These are phyloP conservation scores for Poecilobothrus nobilitatus DNA, from an alignment of 2,888 invertebrate species.

Conservation along the genomic window DNA sequence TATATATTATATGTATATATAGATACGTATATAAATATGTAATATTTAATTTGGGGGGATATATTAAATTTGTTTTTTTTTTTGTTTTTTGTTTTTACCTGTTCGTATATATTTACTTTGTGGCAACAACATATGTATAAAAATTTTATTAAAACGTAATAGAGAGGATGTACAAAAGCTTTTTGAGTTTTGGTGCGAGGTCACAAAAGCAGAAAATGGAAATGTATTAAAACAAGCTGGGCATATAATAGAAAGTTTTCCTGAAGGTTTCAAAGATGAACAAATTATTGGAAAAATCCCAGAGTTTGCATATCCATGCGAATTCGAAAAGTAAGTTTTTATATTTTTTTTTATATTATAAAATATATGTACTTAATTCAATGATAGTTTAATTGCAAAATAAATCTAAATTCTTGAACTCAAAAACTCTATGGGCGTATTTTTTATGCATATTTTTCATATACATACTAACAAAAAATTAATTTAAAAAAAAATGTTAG, in stretches of 20 bases:
- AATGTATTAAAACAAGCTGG: constrained; percentile 30
- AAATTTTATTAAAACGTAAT: not conserved
- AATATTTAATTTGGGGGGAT: not conserved
- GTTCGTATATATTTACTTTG: not conserved
- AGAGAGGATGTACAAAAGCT: constrained; percentile 43
- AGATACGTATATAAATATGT: not conserved
- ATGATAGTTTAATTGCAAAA: not conserved
- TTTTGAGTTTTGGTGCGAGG: constrained; percentile 45
- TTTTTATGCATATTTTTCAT: no score
- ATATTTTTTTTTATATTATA: constrained; percentile 2
- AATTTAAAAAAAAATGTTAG: no score
- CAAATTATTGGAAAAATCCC: constrained; percentile 80
- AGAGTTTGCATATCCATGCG: constrained; percentile 84
- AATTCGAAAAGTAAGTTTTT: constrained; percentile 61
- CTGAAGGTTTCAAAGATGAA: constrained; percentile 72
- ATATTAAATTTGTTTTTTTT: not conserved
- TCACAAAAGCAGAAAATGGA: constrained; percentile 30
- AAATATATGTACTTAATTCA: not conserved
- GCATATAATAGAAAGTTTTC: constrained; percentile 73
- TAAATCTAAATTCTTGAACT: no score
- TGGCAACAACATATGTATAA: not conserved
- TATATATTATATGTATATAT: no score
- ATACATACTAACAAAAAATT: no score
- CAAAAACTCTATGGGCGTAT: no score
- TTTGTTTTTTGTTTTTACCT: not conserved